Conservation (phyloP, 1,140 invertebrate genomes). For the Pissodes strobi region DNA sequence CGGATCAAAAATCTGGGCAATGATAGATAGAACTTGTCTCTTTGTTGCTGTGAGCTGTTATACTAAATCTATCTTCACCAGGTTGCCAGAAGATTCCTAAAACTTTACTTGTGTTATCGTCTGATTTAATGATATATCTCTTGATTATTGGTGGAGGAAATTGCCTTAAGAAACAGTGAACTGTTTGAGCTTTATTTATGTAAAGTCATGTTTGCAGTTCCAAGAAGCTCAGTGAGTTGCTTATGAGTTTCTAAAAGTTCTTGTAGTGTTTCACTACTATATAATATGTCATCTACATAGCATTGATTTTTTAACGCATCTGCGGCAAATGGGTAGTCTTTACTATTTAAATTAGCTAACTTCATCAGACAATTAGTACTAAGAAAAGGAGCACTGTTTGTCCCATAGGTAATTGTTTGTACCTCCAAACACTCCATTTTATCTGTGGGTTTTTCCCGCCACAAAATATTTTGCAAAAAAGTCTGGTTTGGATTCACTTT, state of each 20-base stretch:
- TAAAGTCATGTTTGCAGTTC: conserved; percentile 11
- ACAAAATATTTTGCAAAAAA: conserved; percentile 53
- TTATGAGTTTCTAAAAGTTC: conserved; percentile 9
- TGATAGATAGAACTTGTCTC: conserved; percentile 24
- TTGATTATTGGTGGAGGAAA: no score
- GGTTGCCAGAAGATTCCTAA: conserved; percentile 8
- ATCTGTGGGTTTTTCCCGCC: conserved; percentile 42
- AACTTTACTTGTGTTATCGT: conserved; percentile 7
- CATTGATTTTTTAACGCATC: conserved; percentile 26
- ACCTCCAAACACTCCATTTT: conserved; percentile 44
- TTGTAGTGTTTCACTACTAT: background rate
- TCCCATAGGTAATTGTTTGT: conserved; percentile 54
- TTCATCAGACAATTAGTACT: conserved; percentile 45
- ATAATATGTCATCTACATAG: conserved; percentile 39
- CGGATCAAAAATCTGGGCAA: conserved; percentile 42
- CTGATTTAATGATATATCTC: no score
- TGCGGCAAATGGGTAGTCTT: conserved; percentile 46
- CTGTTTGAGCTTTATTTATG: conserved; percentile 33
- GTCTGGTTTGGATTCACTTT: conserved; percentile 40
- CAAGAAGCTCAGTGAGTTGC: conserved; percentile 7
- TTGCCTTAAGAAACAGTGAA: no score
- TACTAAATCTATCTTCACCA: conserved; percentile 1
- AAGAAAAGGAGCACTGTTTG: conserved; percentile 46
- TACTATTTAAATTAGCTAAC: conserved; percentile 40
- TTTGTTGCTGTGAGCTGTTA: background rate